A percentile compares a stretch with the other conserved stretches of the same genome.
These are phyloP conservation scores for Idaea straminata DNA, from an alignment of 2,888 invertebrate genomes.

Conservation along the genomic window DNA sequence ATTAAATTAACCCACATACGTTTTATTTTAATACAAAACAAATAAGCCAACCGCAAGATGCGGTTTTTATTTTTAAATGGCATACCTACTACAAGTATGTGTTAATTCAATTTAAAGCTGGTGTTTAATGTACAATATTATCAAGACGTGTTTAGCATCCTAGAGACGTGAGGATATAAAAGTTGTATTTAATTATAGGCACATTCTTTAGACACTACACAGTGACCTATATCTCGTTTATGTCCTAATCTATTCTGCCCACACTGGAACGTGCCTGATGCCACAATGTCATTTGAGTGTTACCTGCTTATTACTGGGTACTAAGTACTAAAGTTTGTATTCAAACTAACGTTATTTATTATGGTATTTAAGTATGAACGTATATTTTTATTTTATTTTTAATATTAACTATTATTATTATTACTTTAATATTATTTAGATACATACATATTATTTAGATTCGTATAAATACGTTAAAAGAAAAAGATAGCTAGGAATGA, in stretches of 20 bases:
- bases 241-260: constrained; percentile 53
- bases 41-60: not conserved
- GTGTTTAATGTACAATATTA: not conserved
- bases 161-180: not conserved
- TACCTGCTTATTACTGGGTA: not conserved
- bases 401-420: too few species aligned
- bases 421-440: too few species aligned
- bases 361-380: not conserved
- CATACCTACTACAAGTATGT: not conserved
- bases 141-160: not conserved
- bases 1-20: constrained; percentile 1
- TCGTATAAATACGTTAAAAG: too few species aligned
- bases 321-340: not conserved
- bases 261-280: constrained; percentile 43
- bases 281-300: constrained; percentile 27
- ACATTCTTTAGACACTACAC: constrained; percentile 27
- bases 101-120: not conserved
- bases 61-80: not conserved
- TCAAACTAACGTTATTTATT: not conserved
- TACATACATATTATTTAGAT: too few species aligned
- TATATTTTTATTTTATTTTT: too few species aligned
- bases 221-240: constrained; percentile 47
- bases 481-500: too few species aligned
- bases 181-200: not conserved
- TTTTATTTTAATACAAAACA: constrained; percentile 6